Conservation (phyloP, 2,113 vertebrate species). For the Australoheros scitulus region DNA sequence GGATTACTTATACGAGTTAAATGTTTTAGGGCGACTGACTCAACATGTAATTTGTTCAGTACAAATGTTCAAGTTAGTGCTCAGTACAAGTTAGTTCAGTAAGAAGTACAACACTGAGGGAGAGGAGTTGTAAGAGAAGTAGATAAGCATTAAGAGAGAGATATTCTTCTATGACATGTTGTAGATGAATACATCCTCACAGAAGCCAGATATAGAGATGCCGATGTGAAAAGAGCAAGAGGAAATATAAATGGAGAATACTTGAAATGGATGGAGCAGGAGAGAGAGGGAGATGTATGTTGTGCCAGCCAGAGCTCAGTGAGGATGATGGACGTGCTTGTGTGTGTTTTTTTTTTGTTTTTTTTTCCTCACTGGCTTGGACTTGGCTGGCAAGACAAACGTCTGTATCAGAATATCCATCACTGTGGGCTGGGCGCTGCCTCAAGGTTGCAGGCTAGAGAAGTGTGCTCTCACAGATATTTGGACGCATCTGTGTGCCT, state of each 20-base stretch:
- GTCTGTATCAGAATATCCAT: conserved; percentile 56
- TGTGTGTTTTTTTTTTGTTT: too few relatives aligned
- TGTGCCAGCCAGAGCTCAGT: conserved; percentile 32
- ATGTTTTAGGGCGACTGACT: neutral
- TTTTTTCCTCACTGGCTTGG: conserved; percentile 23
- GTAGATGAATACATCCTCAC: conserved; percentile 45
- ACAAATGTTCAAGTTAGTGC: neutral
- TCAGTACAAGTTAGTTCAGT: neutral
- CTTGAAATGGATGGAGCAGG: conserved; percentile 51
- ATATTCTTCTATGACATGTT: conserved; percentile 29
- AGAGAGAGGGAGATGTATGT: conserved; percentile 37
- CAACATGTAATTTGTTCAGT: neutral
- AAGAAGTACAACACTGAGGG: neutral
- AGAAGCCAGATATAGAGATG: conserved; percentile 46
- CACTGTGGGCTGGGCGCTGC: conserved; percentile 61
- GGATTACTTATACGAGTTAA: neutral
- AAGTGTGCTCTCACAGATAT: conserved; percentile 22
- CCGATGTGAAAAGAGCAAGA: conserved; percentile 36
- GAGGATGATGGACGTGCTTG: conserved; percentile 47
- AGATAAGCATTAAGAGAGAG: conserved; percentile 35
- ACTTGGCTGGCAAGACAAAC: conserved; percentile 41
- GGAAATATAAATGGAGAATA: conserved; percentile 46
- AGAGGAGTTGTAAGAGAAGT: conserved; percentile 20
- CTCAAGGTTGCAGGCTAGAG: conserved; percentile 54
- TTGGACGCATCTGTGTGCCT: conserved; percentile 7